Evolutionary conservation across 2,113 vertebrate genomes (phyloP).

Genomic region (Desmodus rotundus): DNA sequence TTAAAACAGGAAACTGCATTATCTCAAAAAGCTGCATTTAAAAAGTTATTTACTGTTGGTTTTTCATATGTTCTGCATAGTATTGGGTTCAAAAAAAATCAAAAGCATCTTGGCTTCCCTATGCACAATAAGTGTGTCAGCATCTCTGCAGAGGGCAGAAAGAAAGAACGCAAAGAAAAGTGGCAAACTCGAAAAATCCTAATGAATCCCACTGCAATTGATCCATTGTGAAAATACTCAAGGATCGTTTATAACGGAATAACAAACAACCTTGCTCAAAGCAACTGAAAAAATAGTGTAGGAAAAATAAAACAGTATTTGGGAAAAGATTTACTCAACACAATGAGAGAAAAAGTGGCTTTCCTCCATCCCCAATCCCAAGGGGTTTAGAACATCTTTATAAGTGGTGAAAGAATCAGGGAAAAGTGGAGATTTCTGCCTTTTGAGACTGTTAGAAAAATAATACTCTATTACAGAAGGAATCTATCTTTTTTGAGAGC

Average conservation of each 20-base stretch:
- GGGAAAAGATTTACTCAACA: not conserved
- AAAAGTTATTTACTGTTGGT: not conserved
- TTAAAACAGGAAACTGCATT: not conserved
- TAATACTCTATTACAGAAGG: not conserved
- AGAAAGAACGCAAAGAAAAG: not conserved
- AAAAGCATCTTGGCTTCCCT: not conserved
- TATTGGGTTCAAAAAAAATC: not conserved
- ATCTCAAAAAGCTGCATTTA: not conserved
- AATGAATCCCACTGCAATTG: not conserved
- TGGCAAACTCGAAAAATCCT: not conserved
- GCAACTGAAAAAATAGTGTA: not conserved
- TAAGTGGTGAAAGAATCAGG: not conserved
- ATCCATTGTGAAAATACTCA: not conserved
- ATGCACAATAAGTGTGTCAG: not conserved
- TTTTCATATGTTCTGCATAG: not conserved
- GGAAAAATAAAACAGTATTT: not conserved
- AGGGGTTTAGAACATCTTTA: not conserved
- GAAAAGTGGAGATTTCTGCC: not conserved
- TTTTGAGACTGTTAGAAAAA: constrained; percentile 28
- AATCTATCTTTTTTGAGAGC: not conserved
- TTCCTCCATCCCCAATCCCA: not conserved
- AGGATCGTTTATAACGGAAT: not conserved
- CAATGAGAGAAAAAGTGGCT: not conserved
- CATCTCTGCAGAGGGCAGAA: not conserved
- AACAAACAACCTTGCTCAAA: not conserved